phyloP scores from a whole-genome alignment of 2,888 invertebrate genomes.

The Ichneumoninae sp. region DNA sequence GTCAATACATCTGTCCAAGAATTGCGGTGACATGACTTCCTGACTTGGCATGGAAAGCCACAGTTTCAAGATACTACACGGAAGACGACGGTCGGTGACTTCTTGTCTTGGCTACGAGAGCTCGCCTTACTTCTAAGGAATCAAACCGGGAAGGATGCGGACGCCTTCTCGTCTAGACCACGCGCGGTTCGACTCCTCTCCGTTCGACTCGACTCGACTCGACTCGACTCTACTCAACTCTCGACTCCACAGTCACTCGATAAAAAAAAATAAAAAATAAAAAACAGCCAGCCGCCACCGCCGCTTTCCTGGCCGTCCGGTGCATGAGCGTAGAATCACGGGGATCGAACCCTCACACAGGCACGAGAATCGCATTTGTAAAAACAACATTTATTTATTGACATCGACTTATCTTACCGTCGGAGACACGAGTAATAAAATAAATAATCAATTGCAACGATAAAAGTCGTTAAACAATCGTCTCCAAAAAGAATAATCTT shows the following conservation, averaged over 20 bases:
- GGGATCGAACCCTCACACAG: slow-evolving; percentile 27
- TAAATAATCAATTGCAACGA: not conserved
- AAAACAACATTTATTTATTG: not conserved
- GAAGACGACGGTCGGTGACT: slow-evolving; percentile 56
- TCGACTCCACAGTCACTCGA: slow-evolving; percentile 79
- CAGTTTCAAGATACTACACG: slow-evolving; percentile 26
- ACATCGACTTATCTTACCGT: not conserved
- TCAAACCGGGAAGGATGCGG: slow-evolving; percentile 62
- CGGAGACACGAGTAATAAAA: not conserved
- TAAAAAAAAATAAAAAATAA: slow-evolving; percentile 71
- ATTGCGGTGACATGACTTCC: slow-evolving; percentile 42
- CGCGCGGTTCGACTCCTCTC: slow-evolving; percentile 71
- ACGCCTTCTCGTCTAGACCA: slow-evolving; percentile 78
- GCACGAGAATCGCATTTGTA: not conserved
- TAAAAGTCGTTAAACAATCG: slow-evolving; percentile 18
- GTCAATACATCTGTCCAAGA: not conserved
- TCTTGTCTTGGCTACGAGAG: slow-evolving; percentile 59
- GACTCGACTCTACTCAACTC: slow-evolving; percentile 73
- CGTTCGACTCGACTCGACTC: slow-evolving; percentile 61
- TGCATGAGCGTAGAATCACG: slow-evolving; percentile 73
- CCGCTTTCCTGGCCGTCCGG: slow-evolving; percentile 76
- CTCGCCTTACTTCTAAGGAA: slow-evolving; percentile 49
- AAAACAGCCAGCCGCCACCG: slow-evolving; percentile 64
- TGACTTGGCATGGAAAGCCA: slow-evolving; percentile 55
- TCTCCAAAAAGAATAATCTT: not conserved